These are phyloP conservation scores for Hydractinia symbiolongicarpus DNA, from an alignment of 30 jellyfish, hydroid and myxozoan species.

Conservation along the genomic window DNA sequence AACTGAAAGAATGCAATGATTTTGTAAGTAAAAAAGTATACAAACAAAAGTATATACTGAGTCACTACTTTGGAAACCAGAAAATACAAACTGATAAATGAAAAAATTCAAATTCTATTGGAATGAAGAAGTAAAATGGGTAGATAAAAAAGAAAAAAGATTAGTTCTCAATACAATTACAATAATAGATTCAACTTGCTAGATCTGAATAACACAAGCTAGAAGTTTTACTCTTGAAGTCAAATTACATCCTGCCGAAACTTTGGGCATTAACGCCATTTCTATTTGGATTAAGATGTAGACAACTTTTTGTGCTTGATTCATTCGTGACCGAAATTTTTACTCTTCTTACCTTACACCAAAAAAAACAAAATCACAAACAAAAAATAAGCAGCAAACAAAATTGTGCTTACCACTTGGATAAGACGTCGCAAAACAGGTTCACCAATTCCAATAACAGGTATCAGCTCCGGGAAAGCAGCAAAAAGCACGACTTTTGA, in stretches of 20 bases:
- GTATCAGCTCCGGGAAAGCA: conserved; percentile 61
- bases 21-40: neutral
- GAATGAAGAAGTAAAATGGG: neutral
- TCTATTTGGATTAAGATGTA: too few species aligned
- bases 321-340: too few species aligned
- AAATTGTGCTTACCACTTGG: conserved; percentile 41
- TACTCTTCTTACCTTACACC: too few species aligned
- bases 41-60: neutral
- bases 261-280: too few species aligned
- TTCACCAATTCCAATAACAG: conserved; percentile 43
- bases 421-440: conserved; percentile 63
- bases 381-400: neutral
- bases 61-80: neutral
- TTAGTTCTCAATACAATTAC: neutral
- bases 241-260: too few species aligned
- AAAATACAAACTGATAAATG: neutral
- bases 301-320: too few species aligned
- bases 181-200: too few species aligned
- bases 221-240: neutral
- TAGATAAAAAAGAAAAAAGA: neutral
- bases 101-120: neutral
- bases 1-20: conserved; percentile 27
- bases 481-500: conserved; percentile 47
- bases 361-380: too few species aligned
- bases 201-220: too few species aligned